Conservation (phyloP, 2,888 invertebrate genomes). For the Acrobasis suavella region DNA sequence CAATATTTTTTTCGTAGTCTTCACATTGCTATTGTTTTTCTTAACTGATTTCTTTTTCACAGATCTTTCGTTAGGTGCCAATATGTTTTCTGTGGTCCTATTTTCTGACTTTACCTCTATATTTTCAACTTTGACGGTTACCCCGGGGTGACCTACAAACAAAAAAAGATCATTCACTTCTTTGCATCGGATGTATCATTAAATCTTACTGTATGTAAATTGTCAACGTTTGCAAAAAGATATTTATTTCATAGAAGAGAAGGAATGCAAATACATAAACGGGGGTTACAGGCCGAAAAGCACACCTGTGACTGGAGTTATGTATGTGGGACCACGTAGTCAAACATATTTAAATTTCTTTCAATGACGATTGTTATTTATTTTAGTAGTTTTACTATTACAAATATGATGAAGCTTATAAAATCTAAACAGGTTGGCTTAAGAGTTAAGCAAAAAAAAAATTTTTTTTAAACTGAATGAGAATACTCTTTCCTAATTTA, state of each 20-base stretch:
- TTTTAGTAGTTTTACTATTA: too few relatives aligned
- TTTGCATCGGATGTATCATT: neutral
- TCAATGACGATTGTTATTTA: too few relatives aligned
- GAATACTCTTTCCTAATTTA: too few relatives aligned
- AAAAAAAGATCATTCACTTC: slow-evolving; percentile 23
- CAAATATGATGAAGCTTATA: too few relatives aligned
- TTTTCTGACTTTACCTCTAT: neutral
- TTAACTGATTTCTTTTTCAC: neutral
- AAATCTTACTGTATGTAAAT: neutral
- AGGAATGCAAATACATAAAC: too few relatives aligned
- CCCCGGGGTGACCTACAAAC: slow-evolving; percentile 12
- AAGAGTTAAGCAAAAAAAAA: too few relatives aligned
- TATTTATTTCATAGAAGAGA: neutral
- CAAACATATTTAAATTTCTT: too few relatives aligned
- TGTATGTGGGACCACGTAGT: too few relatives aligned
- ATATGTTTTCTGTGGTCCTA: neutral
- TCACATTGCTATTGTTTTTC: neutral
- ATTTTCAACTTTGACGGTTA: slow-evolving; percentile 6
- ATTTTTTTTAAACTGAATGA: too few relatives aligned
- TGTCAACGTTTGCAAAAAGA: neutral
- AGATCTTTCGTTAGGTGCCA: neutral
- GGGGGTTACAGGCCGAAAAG: too few relatives aligned
- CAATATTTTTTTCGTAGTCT: neutral
- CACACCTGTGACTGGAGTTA: too few relatives aligned
- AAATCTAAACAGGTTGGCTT: too few relatives aligned